These are phyloP conservation scores for Volucella zonaria DNA, from an alignment of 2,888 invertebrate genomes.

Conservation along the genomic window DNA sequence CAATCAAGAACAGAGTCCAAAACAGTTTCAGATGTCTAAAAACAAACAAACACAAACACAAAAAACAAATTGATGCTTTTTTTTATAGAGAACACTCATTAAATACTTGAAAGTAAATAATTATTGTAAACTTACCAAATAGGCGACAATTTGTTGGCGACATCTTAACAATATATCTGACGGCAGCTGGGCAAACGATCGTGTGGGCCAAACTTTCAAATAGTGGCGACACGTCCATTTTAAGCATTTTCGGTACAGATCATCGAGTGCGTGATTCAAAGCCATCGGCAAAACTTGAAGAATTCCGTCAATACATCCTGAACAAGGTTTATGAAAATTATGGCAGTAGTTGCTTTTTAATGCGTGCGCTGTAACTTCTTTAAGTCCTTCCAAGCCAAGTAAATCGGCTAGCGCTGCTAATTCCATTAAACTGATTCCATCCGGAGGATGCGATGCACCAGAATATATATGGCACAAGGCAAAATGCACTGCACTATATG, in stretches of 20 bases:
- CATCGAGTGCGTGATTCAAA: slow-evolving; percentile 92
- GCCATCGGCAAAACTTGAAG: slow-evolving; percentile 93
- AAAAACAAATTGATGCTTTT: neutral
- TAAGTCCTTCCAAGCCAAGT: slow-evolving; percentile 94
- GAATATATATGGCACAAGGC: slow-evolving; percentile 97
- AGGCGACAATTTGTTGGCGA: slow-evolving; percentile 91
- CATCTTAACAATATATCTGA: slow-evolving; percentile 92
- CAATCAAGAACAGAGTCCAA: slow-evolving; percentile 92
- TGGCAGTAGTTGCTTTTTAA: slow-evolving; percentile 95
- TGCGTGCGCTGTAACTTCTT: slow-evolving; percentile 94
- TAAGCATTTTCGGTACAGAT: slow-evolving; percentile 92
- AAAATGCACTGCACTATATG: slow-evolving; percentile 93
- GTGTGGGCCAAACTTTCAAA: slow-evolving; percentile 94
- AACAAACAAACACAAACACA: slow-evolving; percentile 51
- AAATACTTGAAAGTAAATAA: too few relatives aligned
- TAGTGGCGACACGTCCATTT: slow-evolving; percentile 95
- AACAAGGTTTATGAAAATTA: slow-evolving; percentile 96
- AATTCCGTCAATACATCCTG: slow-evolving; percentile 93
- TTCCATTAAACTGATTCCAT: slow-evolving; percentile 92
- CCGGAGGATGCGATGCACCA: slow-evolving; percentile 94
- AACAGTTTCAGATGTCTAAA: slow-evolving; percentile 89
- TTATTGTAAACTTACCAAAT: slow-evolving; percentile 84
- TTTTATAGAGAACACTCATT: too few relatives aligned
- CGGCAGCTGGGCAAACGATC: slow-evolving; percentile 93
- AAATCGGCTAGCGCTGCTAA: slow-evolving; percentile 94